Conservation (phyloP, 2,888 invertebrate genomes). For the Tricholauxania praeusta region DNA sequence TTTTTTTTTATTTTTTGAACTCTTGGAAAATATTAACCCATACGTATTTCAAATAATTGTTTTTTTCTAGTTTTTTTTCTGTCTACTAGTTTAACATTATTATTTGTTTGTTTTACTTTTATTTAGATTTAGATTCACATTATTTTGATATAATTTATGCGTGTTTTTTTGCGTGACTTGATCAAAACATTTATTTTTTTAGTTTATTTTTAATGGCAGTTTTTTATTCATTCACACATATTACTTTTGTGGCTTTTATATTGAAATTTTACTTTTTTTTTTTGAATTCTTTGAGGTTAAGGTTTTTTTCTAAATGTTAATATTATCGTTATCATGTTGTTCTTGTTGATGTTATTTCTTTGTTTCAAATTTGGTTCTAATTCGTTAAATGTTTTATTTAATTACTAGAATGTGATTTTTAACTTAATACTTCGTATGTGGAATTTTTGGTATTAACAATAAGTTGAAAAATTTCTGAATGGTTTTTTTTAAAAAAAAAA, state of each 20-base stretch:
- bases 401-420: slow-evolving; percentile 11
- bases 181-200: slow-evolving; percentile 21
- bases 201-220: slow-evolving; percentile 21
- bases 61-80: too few relatives aligned
- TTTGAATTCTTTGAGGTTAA: too few relatives aligned
- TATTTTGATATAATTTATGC: slow-evolving; percentile 17
- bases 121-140: slow-evolving; percentile 8
- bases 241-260: too few relatives aligned
- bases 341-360: background rate
- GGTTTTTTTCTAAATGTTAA: too few relatives aligned
- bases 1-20: too few relatives aligned
- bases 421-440: background rate
- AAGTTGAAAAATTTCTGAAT: too few relatives aligned
- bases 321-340: background rate
- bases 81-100: too few relatives aligned
- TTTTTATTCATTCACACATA: slow-evolving; percentile 4
- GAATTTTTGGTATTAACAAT: too few relatives aligned
- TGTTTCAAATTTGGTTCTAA: slow-evolving; percentile 27
- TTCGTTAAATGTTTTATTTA: slow-evolving; percentile 30
- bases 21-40: too few relatives aligned
- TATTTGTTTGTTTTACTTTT: slow-evolving; percentile 5
- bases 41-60: too few relatives aligned
- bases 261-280: too few relatives aligned
- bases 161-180: slow-evolving; percentile 22
- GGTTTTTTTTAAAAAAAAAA: too few relatives aligned